phyloP scores from a whole-genome alignment of 1,140 invertebrate species.

The Plectus sambesii region DNA sequence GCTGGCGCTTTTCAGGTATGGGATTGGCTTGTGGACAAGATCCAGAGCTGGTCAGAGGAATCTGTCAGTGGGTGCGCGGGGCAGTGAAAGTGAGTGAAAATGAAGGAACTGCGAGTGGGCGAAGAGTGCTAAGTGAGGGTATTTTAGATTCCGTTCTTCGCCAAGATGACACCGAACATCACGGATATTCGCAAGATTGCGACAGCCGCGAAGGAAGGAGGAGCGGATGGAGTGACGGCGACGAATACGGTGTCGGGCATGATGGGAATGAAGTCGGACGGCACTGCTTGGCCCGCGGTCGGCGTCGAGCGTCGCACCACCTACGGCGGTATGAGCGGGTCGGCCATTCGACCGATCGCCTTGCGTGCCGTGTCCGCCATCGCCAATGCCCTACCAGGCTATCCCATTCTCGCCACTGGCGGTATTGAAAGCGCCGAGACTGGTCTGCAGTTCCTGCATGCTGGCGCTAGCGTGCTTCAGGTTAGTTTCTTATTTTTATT shows the following conservation, averaged over 20 bases:
- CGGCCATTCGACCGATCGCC: constrained; percentile 82
- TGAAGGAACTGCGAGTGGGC: no score
- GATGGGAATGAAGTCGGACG: constrained; percentile 71
- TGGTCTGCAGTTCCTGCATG: constrained; percentile 78
- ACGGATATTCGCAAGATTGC: constrained; percentile 82
- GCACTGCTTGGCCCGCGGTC: constrained; percentile 76
- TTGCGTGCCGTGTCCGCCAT: constrained; percentile 69
- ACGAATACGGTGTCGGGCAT: constrained; percentile 90
- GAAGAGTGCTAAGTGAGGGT: no score
- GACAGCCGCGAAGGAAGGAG: constrained; percentile 72
- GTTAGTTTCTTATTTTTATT: no score
- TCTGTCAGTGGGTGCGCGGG: constrained; percentile 70
- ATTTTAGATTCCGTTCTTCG: constrained; percentile 92
- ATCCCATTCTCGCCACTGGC: constrained; percentile 81
- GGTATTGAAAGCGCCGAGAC: constrained; percentile 91
- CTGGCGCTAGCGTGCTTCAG: constrained; percentile 78
- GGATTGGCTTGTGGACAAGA: constrained; percentile 92
- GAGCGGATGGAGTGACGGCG: constrained; percentile 83
- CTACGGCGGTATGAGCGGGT: constrained; percentile 90
- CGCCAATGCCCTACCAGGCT: constrained; percentile 65
- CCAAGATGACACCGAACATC: constrained; percentile 94
- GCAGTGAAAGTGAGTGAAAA: constrained; percentile 44
- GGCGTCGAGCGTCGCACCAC: constrained; percentile 65
- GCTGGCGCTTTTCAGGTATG: constrained; percentile 60
- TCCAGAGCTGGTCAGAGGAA: constrained; percentile 70